These are phyloP conservation scores for Cyprinodon diabolis DNA, from an alignment of 2,797 vertebrate genomes.

Conservation along the genomic window DNA sequence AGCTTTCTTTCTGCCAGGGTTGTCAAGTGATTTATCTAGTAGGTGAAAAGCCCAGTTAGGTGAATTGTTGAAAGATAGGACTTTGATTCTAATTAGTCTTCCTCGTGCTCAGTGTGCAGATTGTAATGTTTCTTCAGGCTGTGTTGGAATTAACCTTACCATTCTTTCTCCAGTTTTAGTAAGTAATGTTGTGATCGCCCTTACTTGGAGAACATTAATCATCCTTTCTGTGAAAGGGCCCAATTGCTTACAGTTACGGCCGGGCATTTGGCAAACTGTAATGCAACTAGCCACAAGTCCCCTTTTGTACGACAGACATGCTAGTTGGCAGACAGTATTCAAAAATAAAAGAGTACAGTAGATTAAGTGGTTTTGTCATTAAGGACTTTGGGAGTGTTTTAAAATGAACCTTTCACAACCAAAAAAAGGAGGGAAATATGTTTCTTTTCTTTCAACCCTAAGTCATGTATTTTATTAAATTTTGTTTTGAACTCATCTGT, in stretches of 20 bases:
- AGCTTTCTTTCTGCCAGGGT: constrained; percentile 45
- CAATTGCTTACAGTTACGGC: neutral
- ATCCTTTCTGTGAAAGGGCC: neutral
- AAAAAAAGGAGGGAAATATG: neutral
- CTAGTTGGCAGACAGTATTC: neutral
- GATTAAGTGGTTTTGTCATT: too few relatives aligned
- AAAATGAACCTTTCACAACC: neutral
- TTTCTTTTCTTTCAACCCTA: neutral
- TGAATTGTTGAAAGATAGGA: constrained; percentile 72
- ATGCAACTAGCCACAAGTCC: neutral
- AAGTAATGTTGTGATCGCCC: constrained; percentile 41
- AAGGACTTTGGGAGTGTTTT: neutral
- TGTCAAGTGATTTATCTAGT: constrained; percentile 66
- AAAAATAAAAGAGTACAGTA: neutral
- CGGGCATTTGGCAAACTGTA: neutral
- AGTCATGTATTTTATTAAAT: neutral
- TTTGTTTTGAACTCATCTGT: neutral
- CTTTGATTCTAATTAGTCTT: constrained; percentile 73
- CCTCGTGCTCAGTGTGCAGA: constrained; percentile 55
- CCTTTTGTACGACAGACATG: neutral
- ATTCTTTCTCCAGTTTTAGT: constrained; percentile 26
- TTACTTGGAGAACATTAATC: constrained; percentile 10
- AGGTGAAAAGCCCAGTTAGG: constrained; percentile 62
- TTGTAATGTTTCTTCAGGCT: constrained; percentile 60
- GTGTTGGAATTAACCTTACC: constrained; percentile 64